These are phyloP conservation scores for Seira ritae DNA, from an alignment of 2,888 invertebrate species.

Conservation along the genomic window DNA sequence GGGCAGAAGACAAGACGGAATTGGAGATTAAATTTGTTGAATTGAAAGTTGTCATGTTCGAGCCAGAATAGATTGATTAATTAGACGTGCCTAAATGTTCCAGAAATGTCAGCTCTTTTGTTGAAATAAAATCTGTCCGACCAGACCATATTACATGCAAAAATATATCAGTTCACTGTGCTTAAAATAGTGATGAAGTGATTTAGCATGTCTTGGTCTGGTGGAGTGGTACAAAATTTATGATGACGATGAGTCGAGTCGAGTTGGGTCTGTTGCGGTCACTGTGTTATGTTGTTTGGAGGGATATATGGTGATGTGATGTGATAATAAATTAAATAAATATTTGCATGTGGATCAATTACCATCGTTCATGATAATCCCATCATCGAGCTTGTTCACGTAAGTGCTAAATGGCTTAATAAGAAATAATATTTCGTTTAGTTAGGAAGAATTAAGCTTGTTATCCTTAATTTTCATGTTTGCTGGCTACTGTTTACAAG, in stretches of 20 bases:
- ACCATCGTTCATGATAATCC: neutral
- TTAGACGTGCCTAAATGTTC: too few relatives aligned
- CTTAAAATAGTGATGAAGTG: too few relatives aligned
- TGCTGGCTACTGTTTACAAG: neutral
- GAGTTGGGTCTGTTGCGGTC: neutral
- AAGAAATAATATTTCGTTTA: neutral
- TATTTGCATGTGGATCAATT: slow-evolving; percentile 2
- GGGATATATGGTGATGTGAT: too few relatives aligned
- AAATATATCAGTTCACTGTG: too few relatives aligned
- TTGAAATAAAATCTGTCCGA: too few relatives aligned
- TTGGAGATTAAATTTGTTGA: neutral
- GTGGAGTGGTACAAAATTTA: neutral
- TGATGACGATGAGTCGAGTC: neutral
- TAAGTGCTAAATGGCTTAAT: slow-evolving; percentile 1
- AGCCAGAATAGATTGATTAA: neutral
- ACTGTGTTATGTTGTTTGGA: too few relatives aligned
- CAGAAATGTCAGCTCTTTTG: too few relatives aligned
- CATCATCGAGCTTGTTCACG: slow-evolving; percentile 5
- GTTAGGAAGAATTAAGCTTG: slow-evolving; percentile 3
- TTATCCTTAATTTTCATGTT: slow-evolving; percentile 26
- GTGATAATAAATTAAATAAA: slow-evolving; percentile 3
- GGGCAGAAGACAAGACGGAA: neutral
- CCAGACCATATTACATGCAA: too few relatives aligned
- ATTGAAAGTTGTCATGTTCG: neutral
- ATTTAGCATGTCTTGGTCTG: too few relatives aligned